Base-by-base conservation (phyloP, 2,888 invertebrate species). In the Drosophila testacea region DNA sequence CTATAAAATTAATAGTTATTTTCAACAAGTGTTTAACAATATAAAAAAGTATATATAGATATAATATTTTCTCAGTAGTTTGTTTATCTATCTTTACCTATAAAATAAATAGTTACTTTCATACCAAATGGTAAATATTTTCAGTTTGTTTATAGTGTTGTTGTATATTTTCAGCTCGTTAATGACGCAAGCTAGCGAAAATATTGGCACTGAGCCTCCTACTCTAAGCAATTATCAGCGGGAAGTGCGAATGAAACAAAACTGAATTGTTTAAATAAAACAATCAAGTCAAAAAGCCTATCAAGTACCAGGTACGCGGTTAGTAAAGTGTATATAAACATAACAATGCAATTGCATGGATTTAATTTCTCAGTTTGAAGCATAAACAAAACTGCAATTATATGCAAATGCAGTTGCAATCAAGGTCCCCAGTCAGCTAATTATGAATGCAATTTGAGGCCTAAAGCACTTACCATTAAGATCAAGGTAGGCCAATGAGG, bases 401-500 rank as follows among this genome's bases (percentile, higher is more conserved):
- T 48, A 67, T 72, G 39, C 60, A 72, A 72, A 63, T 67, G 42
- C 36, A 54, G 36, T 47, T 63, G 47, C 30, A 13, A 48, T 48
- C 48, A 41, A 54, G 32, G 32, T 22, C 32, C 32, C 32, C 32
- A 7, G 7, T 32, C 32, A 6, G 7, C 32, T 32, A 32, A 57
- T 52, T 71, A 16, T 11, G 32, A 32, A 10, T 47, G 42, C 63
- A 57, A 66, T 54, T 16, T 39, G 60, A 60, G 73, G 59, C 44
- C 44, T 54, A 10, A 55, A 56, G 50, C 32, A 89, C 91, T 93
- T 88, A 96, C 96, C 96, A 93, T 95, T 95, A 79, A 95, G 92
- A 89, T 95, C 94, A 81, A 96, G 94, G 91, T 95, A 96, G 86
- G 95, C 95, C 90, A 97, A 93, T 69, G 95, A 95, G 28, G 96